phyloP scores from a whole-genome alignment of 2,888 invertebrate genomes.

The Notocelia uddmanniana region DNA sequence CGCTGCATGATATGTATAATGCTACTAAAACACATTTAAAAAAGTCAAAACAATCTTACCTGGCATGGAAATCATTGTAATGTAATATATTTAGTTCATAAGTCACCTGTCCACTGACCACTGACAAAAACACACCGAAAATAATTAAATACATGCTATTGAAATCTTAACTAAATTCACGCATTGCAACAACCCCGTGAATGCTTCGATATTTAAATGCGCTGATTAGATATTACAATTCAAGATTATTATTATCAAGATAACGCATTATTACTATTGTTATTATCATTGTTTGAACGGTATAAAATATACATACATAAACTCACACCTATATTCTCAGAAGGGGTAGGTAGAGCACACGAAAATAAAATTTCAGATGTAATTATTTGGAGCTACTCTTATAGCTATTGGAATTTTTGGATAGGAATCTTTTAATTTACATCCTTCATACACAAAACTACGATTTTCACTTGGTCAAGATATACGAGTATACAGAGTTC shows the following conservation, averaged over 20 bases:
- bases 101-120: slow-evolving; percentile 15
- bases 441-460: no score
- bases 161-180: neutral
- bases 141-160: slow-evolving; percentile 12
- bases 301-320: neutral
- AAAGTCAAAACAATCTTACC: slow-evolving; percentile 16
- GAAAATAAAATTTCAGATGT: no score
- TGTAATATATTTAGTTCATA: slow-evolving; percentile 42
- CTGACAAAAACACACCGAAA: slow-evolving; percentile 7
- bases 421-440: no score
- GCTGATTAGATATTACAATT: slow-evolving; percentile 15
- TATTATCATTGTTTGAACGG: neutral
- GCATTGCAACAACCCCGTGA: neutral
- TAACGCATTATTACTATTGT: slow-evolving; percentile 1
- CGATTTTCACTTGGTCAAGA: no score
- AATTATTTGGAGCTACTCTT: no score
- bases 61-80: slow-evolving; percentile 45
- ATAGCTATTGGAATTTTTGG: no score
- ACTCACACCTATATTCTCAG: no score
- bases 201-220: slow-evolving; percentile 1
- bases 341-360: no score
- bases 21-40: neutral
- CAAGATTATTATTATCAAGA: slow-evolving; percentile 11
- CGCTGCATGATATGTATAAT: neutral
- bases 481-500: no score